These are phyloP conservation scores for Rotaria magnacalcarata DNA, from an alignment of 2,888 invertebrate genomes.

Conservation along the genomic window DNA sequence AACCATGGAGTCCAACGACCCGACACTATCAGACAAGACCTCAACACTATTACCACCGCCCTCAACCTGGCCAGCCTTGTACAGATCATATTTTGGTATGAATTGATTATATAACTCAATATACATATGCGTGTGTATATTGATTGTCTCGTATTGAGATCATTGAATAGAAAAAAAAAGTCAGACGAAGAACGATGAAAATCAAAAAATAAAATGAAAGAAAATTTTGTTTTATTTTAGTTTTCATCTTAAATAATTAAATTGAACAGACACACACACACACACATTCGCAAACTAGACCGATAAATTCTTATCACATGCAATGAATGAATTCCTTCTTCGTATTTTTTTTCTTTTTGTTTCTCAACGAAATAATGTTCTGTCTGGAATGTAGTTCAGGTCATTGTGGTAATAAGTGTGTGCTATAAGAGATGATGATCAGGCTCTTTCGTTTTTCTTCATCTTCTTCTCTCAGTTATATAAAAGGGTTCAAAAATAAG, in stretches of 20 bases:
- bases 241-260: not conserved
- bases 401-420: slow-evolving; percentile 22
- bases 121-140: not conserved
- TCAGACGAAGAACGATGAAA: not conserved
- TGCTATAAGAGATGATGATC: slow-evolving; percentile 17
- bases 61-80: slow-evolving; percentile 18
- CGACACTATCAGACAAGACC: slow-evolving; percentile 22
- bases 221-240: not conserved
- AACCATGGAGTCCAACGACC: slow-evolving; percentile 12
- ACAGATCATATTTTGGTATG: slow-evolving; percentile 29
- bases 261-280: not conserved
- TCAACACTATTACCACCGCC: slow-evolving; percentile 12
- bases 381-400: slow-evolving; percentile 29
- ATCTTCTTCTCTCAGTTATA: not conserved
- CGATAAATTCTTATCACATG: slow-evolving; percentile 5
- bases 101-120: slow-evolving; percentile 13
- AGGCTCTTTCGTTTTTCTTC: not conserved
- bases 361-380: slow-evolving; percentile 8
- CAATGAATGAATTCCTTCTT: not conserved
- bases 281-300: not conserved
- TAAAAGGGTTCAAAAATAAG: slow-evolving; percentile 6
- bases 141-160: slow-evolving; percentile 9
- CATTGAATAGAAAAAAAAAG: not conserved
- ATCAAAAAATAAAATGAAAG: not conserved
- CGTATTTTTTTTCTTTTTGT: slow-evolving; percentile 7